Evolutionary conservation across 1,140 invertebrate genomes (phyloP).

Genomic region (Temnothorax nylanderi): DNA sequence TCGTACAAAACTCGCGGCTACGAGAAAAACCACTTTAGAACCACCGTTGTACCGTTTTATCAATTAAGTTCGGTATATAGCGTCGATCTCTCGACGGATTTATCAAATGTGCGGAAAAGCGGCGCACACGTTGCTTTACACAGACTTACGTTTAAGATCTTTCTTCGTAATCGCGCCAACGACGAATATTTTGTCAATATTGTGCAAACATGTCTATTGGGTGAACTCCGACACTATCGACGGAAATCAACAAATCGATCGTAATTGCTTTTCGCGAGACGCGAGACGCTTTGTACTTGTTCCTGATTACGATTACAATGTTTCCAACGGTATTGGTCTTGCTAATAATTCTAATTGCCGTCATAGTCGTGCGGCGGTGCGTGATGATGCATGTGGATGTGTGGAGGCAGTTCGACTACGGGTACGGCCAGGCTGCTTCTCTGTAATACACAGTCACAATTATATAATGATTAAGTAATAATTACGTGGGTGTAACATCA

Average conservation of each 20-base stretch:
- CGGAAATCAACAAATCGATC: slow-evolving; percentile 3
- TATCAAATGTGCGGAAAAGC: slow-evolving; percentile 48
- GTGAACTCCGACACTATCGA: slow-evolving; percentile 11
- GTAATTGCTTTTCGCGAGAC: background rate
- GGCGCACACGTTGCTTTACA: background rate
- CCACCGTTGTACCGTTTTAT: background rate
- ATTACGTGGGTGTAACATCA: background rate
- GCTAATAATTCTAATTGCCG: slow-evolving; percentile 62
- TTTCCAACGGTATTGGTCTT: background rate
- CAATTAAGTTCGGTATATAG: slow-evolving; percentile 26
- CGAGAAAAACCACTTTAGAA: slow-evolving; percentile 24
- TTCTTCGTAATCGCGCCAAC: slow-evolving; percentile 15
- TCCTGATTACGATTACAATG: slow-evolving; percentile 1
- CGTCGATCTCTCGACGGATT: slow-evolving; percentile 5
- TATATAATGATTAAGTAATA: background rate
- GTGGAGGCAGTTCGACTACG: slow-evolving; percentile 82
- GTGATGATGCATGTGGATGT: slow-evolving; percentile 84
- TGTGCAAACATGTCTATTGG: slow-evolving; percentile 28
- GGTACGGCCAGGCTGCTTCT: slow-evolving; percentile 82
- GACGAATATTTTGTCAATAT: slow-evolving; percentile 27
- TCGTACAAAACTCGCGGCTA: slow-evolving; percentile 28
- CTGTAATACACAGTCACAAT: slow-evolving; percentile 71
- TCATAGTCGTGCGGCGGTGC: slow-evolving; percentile 80
- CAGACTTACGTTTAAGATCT: slow-evolving; percentile 41
- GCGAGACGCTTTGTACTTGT: slow-evolving; percentile 48